phyloP scores from a whole-genome alignment of 1,140 invertebrate species.

The Atopsyche davidsoni region DNA sequence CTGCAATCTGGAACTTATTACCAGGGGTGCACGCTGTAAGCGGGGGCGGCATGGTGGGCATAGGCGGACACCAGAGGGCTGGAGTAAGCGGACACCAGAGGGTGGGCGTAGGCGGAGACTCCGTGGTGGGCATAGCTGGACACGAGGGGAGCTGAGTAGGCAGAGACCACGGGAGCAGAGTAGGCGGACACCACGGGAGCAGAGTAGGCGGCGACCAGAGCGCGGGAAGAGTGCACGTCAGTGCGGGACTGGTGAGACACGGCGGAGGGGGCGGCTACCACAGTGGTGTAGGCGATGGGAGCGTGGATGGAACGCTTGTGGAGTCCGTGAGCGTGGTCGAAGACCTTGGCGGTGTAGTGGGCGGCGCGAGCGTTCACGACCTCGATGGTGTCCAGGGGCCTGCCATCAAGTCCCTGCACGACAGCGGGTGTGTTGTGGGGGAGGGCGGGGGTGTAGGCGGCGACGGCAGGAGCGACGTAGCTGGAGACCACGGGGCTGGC shows the following conservation, averaged over 20 bases:
- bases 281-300: constrained; percentile 33
- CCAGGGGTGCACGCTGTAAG: constrained; percentile 30
- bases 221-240: constrained; percentile 35
- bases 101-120: constrained; percentile 1
- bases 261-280: constrained; percentile 34
- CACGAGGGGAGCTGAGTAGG: constrained; percentile 32
- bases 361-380: constrained; percentile 45
- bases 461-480: constrained; percentile 24
- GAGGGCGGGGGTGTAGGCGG: constrained; percentile 34
- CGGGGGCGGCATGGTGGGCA: constrained; percentile 38
- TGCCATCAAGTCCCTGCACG: constrained; percentile 14
- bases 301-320: constrained; percentile 33
- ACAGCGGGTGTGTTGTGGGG: constrained; percentile 32
- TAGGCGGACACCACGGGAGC: constrained; percentile 33
- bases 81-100: constrained; percentile 13
- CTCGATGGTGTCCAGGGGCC: constrained; percentile 44
- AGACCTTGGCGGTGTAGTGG: constrained; percentile 36
- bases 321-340: constrained; percentile 31
- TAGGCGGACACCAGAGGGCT: constrained; percentile 35
- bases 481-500: neutral
- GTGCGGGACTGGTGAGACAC: constrained; percentile 39
- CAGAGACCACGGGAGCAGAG: constrained; percentile 27
- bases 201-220: constrained; percentile 35
- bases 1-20: constrained; percentile 12
- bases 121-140: constrained; percentile 9